phyloP scores from a whole-genome alignment of 2,888 invertebrate genomes.

The Neoscelio sp. region DNA sequence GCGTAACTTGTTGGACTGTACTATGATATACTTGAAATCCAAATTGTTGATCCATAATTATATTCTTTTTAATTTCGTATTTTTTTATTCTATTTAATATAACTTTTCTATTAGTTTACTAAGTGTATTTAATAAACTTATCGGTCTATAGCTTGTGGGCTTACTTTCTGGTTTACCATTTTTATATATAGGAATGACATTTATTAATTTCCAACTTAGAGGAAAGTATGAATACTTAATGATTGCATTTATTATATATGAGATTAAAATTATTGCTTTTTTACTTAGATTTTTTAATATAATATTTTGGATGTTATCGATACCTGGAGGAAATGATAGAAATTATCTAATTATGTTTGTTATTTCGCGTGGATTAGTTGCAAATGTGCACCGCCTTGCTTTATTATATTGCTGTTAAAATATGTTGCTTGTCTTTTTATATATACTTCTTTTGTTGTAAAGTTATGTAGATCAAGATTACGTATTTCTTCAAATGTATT shows the following conservation, averaged over 20 bases:
- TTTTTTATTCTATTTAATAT: conserved; percentile 55
- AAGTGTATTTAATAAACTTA: too few species aligned
- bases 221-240: too few species aligned
- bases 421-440: conserved; percentile 37
- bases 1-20: conserved; percentile 72
- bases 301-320: too few species aligned
- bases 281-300: conserved; percentile 49
- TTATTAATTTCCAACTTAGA: too few species aligned
- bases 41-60: conserved; percentile 69
- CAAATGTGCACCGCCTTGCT: background rate
- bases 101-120: conserved; percentile 57
- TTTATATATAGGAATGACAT: too few species aligned
- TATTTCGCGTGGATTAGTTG: conserved; percentile 23
- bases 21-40: conserved; percentile 75
- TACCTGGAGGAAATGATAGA: conserved; percentile 39
- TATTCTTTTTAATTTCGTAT: conserved; percentile 57
- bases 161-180: too few species aligned
- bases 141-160: too few species aligned
- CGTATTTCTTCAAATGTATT: conserved; percentile 57
- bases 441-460: conserved; percentile 49
- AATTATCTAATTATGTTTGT: background rate
- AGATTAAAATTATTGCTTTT: conserved; percentile 39
- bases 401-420: background rate
- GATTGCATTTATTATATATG: too few species aligned
- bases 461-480: too few species aligned